Evolutionary conservation across 2,888 invertebrate genomes (phyloP).

Genomic region (Eugnorisma glareosa): DNA sequence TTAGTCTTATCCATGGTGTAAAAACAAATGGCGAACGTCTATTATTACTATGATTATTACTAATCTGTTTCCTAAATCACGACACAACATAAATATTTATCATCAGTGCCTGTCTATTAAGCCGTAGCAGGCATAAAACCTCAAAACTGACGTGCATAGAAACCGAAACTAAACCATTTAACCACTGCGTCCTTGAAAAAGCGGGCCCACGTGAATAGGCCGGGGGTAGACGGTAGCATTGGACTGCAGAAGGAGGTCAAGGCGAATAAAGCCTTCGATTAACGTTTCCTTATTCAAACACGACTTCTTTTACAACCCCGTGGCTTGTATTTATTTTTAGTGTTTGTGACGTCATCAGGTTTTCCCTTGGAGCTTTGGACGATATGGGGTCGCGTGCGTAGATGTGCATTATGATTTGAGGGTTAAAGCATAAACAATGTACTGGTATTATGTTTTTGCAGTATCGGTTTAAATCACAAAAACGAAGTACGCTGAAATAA

Average conservation of each 20-base stretch:
- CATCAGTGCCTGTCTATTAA: conserved; percentile 7
- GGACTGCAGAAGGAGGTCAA: conserved; percentile 70
- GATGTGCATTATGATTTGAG: conserved; percentile 52
- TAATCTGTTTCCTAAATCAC: neutral
- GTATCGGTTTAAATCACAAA: conserved; percentile 21
- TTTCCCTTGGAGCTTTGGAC: conserved; percentile 45
- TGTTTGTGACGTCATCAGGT: conserved; percentile 62
- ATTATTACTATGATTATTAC: neutral
- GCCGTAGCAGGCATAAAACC: conserved; percentile 1
- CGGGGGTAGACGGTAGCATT: conserved; percentile 66
- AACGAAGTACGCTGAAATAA: no score
- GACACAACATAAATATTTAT: neutral
- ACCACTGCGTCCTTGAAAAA: conserved; percentile 68
- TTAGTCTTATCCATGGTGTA: neutral
- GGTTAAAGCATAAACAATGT: conserved; percentile 31
- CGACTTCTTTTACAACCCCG: conserved; percentile 67
- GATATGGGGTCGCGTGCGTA: conserved; percentile 45
- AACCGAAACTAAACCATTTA: conserved; percentile 50
- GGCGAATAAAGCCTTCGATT: conserved; percentile 71
- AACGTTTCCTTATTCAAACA: conserved; percentile 70
- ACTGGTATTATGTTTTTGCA: conserved; percentile 17
- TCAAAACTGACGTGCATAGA: conserved; percentile 24
- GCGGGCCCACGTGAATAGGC: conserved; percentile 64
- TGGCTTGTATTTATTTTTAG: conserved; percentile 65
- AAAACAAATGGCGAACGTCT: neutral